Evolutionary conservation across 1,140 invertebrate species (phyloP).

Genomic region (Oreohelix idahoensis): DNA sequence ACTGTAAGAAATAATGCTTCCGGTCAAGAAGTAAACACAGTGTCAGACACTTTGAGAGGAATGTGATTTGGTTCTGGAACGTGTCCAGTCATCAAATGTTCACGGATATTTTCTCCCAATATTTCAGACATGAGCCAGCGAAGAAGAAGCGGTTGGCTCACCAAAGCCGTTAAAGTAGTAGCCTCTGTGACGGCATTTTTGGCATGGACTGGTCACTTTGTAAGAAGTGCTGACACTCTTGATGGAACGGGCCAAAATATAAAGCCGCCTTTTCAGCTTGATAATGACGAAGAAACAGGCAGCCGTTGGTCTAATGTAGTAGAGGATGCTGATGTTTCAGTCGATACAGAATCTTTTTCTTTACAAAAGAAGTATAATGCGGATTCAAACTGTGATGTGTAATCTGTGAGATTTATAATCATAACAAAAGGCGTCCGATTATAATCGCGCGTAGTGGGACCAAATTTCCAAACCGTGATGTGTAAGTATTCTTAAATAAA

Average conservation of each 20-base stretch:
- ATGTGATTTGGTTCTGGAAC: not conserved
- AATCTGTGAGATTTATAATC: too few relatives aligned
- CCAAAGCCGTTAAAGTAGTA: not conserved
- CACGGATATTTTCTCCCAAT: not conserved
- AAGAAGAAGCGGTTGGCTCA: not conserved
- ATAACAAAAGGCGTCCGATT: too few relatives aligned
- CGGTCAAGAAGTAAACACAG: not conserved
- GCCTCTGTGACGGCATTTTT: not conserved
- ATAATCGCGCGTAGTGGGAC: too few relatives aligned
- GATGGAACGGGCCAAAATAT: not conserved
- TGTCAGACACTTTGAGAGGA: not conserved
- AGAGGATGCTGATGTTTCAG: not conserved
- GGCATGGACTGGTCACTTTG: not conserved
- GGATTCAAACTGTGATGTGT: conserved; percentile 5
- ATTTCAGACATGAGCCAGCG: not conserved
- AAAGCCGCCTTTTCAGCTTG: not conserved
- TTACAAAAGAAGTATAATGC: not conserved
- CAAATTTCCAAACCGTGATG: too few relatives aligned
- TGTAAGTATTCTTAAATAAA: too few relatives aligned
- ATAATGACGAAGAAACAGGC: not conserved
- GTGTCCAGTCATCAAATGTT: not conserved
- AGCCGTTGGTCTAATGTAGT: not conserved
- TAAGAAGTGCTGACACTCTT: not conserved
- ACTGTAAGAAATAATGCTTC: not conserved
- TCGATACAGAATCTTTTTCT: not conserved